These are phyloP conservation scores for Mus pahari DNA, from an alignment of 2,113 vertebrate species.

Conservation along the genomic window DNA sequence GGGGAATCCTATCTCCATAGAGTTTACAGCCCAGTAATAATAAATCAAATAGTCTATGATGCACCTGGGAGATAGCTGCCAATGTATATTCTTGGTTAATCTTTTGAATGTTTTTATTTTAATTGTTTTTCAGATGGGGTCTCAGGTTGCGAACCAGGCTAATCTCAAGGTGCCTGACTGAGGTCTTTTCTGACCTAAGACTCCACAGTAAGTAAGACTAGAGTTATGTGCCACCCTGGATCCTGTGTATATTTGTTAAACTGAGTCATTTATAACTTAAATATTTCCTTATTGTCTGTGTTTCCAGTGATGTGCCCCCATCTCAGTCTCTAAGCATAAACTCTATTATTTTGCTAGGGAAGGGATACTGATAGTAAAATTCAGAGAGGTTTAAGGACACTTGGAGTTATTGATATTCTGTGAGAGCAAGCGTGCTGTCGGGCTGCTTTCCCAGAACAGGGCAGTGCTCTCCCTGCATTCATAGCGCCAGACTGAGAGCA, in stretches of 20 bases:
- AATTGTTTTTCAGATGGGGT: neutral
- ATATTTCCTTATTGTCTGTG: neutral
- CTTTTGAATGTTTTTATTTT: neutral
- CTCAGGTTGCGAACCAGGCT: neutral
- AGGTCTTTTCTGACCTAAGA: neutral
- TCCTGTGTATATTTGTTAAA: neutral
- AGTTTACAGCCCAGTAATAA: neutral
- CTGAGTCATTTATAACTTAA: neutral
- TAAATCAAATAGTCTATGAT: neutral
- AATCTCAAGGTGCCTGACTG: neutral
- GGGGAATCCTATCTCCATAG: neutral
- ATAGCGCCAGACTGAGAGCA: conserved; percentile 21
- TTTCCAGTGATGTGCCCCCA: neutral
- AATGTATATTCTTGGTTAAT: neutral
- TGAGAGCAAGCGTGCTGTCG: neutral
- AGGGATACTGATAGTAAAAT: neutral
- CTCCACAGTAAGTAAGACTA: neutral
- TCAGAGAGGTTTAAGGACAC: neutral
- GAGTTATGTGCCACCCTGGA: neutral
- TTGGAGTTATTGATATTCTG: neutral
- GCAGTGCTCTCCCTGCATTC: neutral
- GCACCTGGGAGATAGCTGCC: neutral
- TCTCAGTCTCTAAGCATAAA: neutral
- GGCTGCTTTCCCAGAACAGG: conserved; percentile 21
- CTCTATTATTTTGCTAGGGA: neutral